These are phyloP conservation scores for Cecropterus lyciades DNA, from an alignment of 1,140 invertebrate genomes.

Conservation along the genomic window DNA sequence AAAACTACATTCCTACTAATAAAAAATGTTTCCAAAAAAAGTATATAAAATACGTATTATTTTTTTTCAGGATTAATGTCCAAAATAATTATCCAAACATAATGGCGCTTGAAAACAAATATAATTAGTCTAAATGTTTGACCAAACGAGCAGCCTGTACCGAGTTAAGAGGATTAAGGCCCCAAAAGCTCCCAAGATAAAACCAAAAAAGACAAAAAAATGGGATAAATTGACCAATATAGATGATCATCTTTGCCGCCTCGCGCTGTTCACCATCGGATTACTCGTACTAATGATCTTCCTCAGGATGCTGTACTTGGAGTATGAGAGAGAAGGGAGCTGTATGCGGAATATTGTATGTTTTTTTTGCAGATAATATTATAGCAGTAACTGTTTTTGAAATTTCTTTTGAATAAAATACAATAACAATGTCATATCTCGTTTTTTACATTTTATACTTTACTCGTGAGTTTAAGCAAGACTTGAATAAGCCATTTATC, in stretches of 20 bases:
- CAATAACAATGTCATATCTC: too few relatives aligned
- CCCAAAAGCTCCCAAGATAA: slow-evolving; percentile 21
- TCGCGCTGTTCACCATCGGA: slow-evolving; percentile 35
- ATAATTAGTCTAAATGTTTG: slow-evolving; percentile 42
- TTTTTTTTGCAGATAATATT: slow-evolving; percentile 9
- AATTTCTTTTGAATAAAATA: not conserved
- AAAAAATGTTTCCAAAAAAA: too few relatives aligned
- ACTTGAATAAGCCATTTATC: too few relatives aligned
- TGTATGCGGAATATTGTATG: slow-evolving; percentile 15
- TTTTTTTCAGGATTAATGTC: not conserved
- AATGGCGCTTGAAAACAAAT: not conserved
- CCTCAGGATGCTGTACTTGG: slow-evolving; percentile 43
- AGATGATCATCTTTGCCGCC: slow-evolving; percentile 30
- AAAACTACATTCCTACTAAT: too few relatives aligned
- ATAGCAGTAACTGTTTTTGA: not conserved
- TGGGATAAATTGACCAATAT: slow-evolving; percentile 2
- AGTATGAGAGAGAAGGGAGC: slow-evolving; percentile 35
- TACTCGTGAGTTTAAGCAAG: too few relatives aligned
- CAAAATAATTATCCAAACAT: slow-evolving; percentile 13
- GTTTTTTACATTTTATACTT: too few relatives aligned
- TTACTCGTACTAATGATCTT: slow-evolving; percentile 44
- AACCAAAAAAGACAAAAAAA: slow-evolving; percentile 17
- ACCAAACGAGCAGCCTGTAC: slow-evolving; percentile 28
- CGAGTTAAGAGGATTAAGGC: slow-evolving; percentile 44
- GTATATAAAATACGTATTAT: not conserved